These are phyloP conservation scores for Nycteola revayana DNA, from an alignment of 2,888 invertebrate species.

Conservation along the genomic window DNA sequence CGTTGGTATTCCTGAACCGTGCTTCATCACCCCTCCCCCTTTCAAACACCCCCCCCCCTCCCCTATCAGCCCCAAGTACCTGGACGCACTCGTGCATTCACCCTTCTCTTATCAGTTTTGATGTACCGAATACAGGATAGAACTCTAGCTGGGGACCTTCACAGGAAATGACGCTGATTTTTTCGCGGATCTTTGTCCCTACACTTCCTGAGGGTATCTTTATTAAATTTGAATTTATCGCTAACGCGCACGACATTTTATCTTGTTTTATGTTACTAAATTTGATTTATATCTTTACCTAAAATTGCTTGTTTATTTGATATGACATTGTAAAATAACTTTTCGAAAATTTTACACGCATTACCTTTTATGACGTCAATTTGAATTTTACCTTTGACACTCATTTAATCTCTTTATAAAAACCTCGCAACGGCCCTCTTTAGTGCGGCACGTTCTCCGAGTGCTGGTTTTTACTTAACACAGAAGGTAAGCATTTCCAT, in stretches of 20 bases:
- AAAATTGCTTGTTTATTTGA: constrained; percentile 21
- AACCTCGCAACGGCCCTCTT: too few relatives aligned
- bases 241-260: constrained; percentile 11
- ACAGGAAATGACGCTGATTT: constrained; percentile 55
- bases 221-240: constrained; percentile 9
- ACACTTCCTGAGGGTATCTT: constrained; percentile 16
- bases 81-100: constrained; percentile 78
- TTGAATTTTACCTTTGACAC: too few relatives aligned
- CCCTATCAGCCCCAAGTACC: constrained; percentile 56
- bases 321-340: constrained; percentile 8
- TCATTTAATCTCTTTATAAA: too few relatives aligned
- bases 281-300: not conserved
- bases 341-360: too few relatives aligned
- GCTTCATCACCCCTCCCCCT: constrained; percentile 40
- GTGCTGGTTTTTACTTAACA: too few relatives aligned
- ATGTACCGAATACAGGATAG: constrained; percentile 62
- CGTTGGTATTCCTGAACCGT: constrained; percentile 69
- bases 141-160: constrained; percentile 33
- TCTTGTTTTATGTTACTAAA: constrained; percentile 13
- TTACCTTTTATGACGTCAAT: too few relatives aligned
- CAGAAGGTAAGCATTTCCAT: too few relatives aligned
- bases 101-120: constrained; percentile 77
- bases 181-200: constrained; percentile 22
- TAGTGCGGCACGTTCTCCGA: too few relatives aligned
- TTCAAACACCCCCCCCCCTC: constrained; percentile 34